Evolutionary conservation across 2,797 vertebrate genomes (phyloP), one percentile per base, ranked within the genome.

Genomic region (Sebastes taczanowskii): DNA sequence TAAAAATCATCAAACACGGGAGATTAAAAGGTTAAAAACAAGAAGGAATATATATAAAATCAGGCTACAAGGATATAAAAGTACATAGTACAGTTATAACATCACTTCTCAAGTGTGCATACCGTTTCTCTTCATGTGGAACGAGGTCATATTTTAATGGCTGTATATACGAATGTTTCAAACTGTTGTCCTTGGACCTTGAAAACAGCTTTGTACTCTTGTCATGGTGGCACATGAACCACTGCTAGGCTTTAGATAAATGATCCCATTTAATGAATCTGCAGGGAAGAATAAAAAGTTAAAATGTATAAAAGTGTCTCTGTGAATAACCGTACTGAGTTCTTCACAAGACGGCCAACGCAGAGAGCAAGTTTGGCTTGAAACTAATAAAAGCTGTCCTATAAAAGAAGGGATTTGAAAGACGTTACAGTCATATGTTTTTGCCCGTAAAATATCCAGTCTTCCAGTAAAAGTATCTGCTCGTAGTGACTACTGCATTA

Each of bases 21-120:
- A 66, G 38, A 42, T 7, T 27, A 27, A 20, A 7, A 62, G 0
- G 20, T 46, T 18, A 46, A 18, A 18, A 46, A 46, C 42, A 7
- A 46, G 42, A 46, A 1, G 38, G 42, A 46, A 1, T 16, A 60
- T 60, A 11, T 60, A 20, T 38, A 38, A 32, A 32, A 20, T 60
- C 29, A 56, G 2, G 49, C 49, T 52, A 6, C 27, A 60, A 59
- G 27, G 27, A 18, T 18, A 25, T 8, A 29, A 7, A 63, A 63
- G n/a, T n/a, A 2, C 35, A 38, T 38, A 14, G 5, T 38, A 38
- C 35, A 38, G 35, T 97, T 97, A 97, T 98, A 97, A 96, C 97
- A 97, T 97, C 96, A 97, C 96, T 97, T 98, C 23, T 95, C 93
- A 97, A 97, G 97, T 98, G 96, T 97, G 97, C 97, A 97, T 97